phyloP scores from a whole-genome alignment of 2,888 invertebrate species.

The Crocallis elinguaria region DNA sequence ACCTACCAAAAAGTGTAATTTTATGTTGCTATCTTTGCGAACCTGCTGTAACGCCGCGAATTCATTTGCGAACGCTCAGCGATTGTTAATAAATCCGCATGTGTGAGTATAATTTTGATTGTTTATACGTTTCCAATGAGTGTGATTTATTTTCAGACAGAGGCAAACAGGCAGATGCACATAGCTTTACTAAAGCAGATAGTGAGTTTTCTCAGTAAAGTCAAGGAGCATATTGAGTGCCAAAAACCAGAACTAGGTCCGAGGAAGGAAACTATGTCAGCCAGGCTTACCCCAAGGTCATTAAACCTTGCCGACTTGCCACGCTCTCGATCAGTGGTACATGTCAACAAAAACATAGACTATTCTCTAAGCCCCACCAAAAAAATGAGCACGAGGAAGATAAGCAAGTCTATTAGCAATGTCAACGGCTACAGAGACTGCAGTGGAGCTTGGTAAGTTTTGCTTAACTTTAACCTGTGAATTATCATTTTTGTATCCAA shows the following conservation, averaged over 20 bases:
- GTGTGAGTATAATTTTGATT: constrained; percentile 16
- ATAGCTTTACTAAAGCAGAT: constrained; percentile 89
- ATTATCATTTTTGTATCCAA: constrained; percentile 1
- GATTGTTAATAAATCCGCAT: constrained; percentile 31
- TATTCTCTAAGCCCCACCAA: constrained; percentile 59
- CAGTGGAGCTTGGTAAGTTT: constrained; percentile 61
- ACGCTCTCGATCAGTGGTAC: constrained; percentile 71
- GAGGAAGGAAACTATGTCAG: constrained; percentile 45
- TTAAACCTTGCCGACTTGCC: constrained; percentile 67
- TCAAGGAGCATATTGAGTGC: constrained; percentile 86
- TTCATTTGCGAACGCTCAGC: constrained; percentile 27
- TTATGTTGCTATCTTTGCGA: constrained; percentile 56
- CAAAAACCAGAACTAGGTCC: constrained; percentile 54
- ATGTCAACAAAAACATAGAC: constrained; percentile 70
- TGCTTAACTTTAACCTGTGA: background rate
- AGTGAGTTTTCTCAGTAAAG: constrained; percentile 87
- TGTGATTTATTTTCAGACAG: constrained; percentile 83
- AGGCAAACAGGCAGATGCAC: constrained; percentile 89
- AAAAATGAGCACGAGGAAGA: constrained; percentile 69
- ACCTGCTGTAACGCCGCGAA: constrained; percentile 47
- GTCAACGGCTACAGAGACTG: constrained; percentile 72
- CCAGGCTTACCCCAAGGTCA: constrained; percentile 48
- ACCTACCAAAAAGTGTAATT: too few relatives aligned
- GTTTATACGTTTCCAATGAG: constrained; percentile 22
- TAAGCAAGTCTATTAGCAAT: constrained; percentile 77